Conservation (phyloP, 1,140 invertebrate species). For the Megalonaias nervosa region DNA sequence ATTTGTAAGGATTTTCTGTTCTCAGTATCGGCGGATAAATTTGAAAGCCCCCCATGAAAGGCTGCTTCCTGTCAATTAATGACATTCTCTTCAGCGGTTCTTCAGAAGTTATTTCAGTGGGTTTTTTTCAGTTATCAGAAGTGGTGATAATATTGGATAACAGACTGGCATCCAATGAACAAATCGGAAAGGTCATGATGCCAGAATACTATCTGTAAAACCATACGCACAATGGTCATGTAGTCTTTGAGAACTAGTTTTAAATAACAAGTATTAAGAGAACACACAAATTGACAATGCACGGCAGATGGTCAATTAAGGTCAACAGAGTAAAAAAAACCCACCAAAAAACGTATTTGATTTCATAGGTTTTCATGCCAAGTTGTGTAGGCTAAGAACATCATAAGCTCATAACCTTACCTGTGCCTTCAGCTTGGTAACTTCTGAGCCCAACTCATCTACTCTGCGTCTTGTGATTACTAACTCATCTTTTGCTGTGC, state of each 20-base stretch:
- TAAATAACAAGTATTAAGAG: not conserved
- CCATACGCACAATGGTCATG: too few species aligned
- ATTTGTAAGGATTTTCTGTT: too few species aligned
- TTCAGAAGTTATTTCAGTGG: too few species aligned
- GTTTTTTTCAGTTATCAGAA: too few species aligned
- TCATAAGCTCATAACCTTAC: constrained; percentile 38
- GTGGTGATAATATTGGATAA: too few species aligned
- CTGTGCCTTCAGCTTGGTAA: constrained; percentile 78
- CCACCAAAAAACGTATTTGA: not conserved
- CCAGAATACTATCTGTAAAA: not conserved
- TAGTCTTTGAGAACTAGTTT: not conserved
- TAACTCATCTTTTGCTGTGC: constrained; percentile 82
- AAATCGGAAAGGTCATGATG: not conserved
- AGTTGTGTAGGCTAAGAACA: not conserved
- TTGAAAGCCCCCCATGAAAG: too few species aligned
- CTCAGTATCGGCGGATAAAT: too few species aligned
- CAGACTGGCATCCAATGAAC: not conserved
- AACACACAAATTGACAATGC: not conserved
- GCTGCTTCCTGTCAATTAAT: too few species aligned
- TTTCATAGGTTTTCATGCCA: not conserved
- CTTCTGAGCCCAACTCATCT: constrained; percentile 81
- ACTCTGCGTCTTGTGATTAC: constrained; percentile 80
- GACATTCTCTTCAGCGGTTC: too few species aligned
- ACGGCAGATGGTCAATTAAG: not conserved
- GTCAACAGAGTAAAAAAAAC: not conserved